Conservation (phyloP, 2,113 vertebrate species). For the Embiotoca jacksoni region DNA sequence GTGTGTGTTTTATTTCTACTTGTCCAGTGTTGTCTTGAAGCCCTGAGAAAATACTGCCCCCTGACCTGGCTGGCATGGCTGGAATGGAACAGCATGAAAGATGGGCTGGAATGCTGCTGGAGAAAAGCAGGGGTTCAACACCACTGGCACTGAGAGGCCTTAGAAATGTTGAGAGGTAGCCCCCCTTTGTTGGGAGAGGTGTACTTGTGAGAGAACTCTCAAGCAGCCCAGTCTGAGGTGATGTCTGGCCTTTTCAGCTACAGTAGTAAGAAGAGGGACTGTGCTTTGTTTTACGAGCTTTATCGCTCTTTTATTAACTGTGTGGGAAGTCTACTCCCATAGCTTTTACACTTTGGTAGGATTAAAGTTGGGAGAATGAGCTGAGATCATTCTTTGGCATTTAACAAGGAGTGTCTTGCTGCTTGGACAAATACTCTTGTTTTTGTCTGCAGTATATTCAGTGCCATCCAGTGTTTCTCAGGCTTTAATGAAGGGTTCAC, state of each 20-base stretch:
- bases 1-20: constrained; percentile 25
- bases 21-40: constrained; percentile 52
- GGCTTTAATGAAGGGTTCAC: neutral
- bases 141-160: constrained; percentile 62
- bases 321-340: constrained; percentile 68
- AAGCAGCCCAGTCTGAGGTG: constrained; percentile 61
- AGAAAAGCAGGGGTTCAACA: constrained; percentile 74
- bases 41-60: constrained; percentile 80
- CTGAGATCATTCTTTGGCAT: constrained; percentile 65
- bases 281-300: constrained; percentile 64
- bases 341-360: constrained; percentile 62
- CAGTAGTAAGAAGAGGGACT: constrained; percentile 53
- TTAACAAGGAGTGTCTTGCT: constrained; percentile 28
- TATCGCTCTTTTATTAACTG: constrained; percentile 67
- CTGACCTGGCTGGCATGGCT: constrained; percentile 77
- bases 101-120: constrained; percentile 72
- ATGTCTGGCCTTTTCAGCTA: constrained; percentile 73
- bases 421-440: constrained; percentile 29
- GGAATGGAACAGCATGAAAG: constrained; percentile 78
- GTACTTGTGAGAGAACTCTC: constrained; percentile 73
- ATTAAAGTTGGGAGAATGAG: constrained; percentile 64
- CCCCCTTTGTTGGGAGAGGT: constrained; percentile 55
- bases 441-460: constrained; percentile 22
- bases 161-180: constrained; percentile 63
- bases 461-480: neutral